Base-by-base conservation (phyloP, 2,888 invertebrate genomes). In the Laothoe populi region DNA sequence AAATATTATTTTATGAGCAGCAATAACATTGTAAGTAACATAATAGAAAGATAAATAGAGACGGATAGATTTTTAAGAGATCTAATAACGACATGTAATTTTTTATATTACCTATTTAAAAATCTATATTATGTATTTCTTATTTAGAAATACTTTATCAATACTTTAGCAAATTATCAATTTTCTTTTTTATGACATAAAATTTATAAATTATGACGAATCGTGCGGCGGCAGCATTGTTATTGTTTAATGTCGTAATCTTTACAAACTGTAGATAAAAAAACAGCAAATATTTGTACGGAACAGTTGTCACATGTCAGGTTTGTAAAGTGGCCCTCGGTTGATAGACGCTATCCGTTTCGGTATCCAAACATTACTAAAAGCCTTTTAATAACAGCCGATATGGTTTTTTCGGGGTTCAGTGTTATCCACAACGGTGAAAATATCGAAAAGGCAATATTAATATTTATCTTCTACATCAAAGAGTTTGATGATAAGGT, bases 261-360 rank as follows among this genome's bases (percentile, higher is more conserved):
- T 73, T 71, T 71, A 74, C 68, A 68, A 69, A 67, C 66, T 60
- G 66, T 63, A 67, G 69, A 70, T 75, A 72, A 70, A 70, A 66
- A 67, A 63, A 13, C 53, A 63, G 64, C 67, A 69, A 74, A 72
- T 72, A 71, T 75, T 77, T 75, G 69, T 62, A 66, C 68, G 64
- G 45, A 65, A 68, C 71, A 70, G 65, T 69, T 75, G 74, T 70
- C 75, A 61, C 57, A 68, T 59, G 64, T 69, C 46, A 68, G 59
- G 59, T 63, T 64, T 70, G 62, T 65, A 63, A 63, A 64, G 66
- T 63, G 66, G 60, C 64, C 57, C 63, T 64, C 64, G 57, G 64
- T 45, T 78, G 75, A 70, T 61, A 70, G 79, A 75, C 78, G 69
- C n/a, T 65, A 75, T 73, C 74, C 75, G 71, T 70, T 64, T 66